phyloP scores from a whole-genome alignment of 1,140 invertebrate species.

The Drosophila miranda region DNA sequence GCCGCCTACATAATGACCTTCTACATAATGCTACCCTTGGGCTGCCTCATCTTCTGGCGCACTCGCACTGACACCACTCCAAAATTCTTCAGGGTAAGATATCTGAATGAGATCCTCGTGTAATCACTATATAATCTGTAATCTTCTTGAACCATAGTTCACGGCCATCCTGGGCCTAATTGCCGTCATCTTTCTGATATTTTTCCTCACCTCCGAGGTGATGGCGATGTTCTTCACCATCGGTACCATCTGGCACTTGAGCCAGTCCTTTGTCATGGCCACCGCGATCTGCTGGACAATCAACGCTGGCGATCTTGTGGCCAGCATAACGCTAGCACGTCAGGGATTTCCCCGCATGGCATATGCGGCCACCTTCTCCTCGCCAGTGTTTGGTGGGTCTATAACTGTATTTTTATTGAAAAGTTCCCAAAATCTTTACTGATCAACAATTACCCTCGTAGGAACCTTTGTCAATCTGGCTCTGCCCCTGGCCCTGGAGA shows the following conservation, averaged over 20 bases:
- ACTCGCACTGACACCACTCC: slow-evolving; percentile 38
- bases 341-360: slow-evolving; percentile 43
- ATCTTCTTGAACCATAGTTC: not conserved
- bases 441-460: not conserved
- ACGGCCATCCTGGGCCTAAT: slow-evolving; percentile 10
- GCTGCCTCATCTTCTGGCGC: slow-evolving; percentile 3
- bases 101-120: not conserved
- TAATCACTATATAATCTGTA: too few species aligned
- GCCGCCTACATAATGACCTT: not conserved
- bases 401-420: not conserved
- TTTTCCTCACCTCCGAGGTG: slow-evolving; percentile 14
- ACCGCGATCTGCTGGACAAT: slow-evolving; percentile 12
- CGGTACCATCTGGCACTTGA: slow-evolving; percentile 13
- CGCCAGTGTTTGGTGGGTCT: slow-evolving; percentile 31
- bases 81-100: slow-evolving; percentile 15
- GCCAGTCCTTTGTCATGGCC: slow-evolving; percentile 7
- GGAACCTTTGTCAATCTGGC: slow-evolving; percentile 25
- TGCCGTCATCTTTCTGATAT: slow-evolving; percentile 16
- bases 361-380: slow-evolving; percentile 29
- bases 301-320: slow-evolving; percentile 6
- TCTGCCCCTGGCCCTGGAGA: not conserved
- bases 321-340: slow-evolving; percentile 11
- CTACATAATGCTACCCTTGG: not conserved
- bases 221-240: slow-evolving; percentile 32
- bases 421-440: not conserved